These are phyloP conservation scores for Atrichornis clamosus DNA, from an alignment of 2,113 vertebrate species.

Conservation along the genomic window DNA sequence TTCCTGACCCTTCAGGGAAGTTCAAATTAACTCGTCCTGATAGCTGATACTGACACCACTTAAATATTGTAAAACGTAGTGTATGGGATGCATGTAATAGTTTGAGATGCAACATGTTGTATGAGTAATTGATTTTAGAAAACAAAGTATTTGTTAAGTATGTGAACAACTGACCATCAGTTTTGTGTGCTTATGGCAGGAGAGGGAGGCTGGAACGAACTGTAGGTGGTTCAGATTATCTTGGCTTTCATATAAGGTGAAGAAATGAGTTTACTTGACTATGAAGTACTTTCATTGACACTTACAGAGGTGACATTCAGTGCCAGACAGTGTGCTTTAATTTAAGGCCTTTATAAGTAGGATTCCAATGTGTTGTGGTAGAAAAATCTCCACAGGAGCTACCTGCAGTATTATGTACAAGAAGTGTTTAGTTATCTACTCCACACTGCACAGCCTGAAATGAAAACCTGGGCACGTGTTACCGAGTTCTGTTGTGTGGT, in stretches of 20 bases:
- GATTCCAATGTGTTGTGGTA: background rate
- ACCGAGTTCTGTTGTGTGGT: background rate
- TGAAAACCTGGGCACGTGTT: background rate
- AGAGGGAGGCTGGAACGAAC: background rate
- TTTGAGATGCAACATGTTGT: background rate
- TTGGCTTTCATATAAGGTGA: background rate
- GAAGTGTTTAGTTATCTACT: background rate
- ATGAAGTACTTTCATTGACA: background rate
- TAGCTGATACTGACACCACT: slow-evolving; percentile 21
- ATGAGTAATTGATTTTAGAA: background rate
- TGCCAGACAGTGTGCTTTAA: background rate
- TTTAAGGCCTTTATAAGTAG: background rate
- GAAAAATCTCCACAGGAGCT: background rate
- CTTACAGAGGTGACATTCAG: background rate
- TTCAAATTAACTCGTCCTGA: slow-evolving; percentile 82
- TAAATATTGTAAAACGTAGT: background rate
- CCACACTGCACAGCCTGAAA: background rate
- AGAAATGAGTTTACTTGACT: background rate
- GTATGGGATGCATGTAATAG: background rate
- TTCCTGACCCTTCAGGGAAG: slow-evolving; percentile 87
- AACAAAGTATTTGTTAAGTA: background rate
- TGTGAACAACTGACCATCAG: background rate
- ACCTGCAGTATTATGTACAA: background rate
- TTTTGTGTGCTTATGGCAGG: background rate
- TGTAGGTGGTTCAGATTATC: background rate